Evolutionary conservation across 2,797 vertebrate species (phyloP).

Genomic region (Periparus ater): DNA sequence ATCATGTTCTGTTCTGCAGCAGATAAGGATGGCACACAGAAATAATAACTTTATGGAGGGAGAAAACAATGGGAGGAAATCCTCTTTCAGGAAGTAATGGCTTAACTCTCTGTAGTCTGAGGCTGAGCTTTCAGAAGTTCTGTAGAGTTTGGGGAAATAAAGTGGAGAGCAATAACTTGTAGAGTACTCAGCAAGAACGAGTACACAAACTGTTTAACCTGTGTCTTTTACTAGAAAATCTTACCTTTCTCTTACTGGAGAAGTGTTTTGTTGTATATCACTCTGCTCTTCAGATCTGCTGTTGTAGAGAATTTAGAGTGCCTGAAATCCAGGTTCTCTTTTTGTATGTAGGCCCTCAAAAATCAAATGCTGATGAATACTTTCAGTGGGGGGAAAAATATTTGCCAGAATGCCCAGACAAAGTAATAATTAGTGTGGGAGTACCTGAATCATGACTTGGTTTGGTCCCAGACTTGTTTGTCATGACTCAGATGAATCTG

Average conservation of each 20-base stretch:
- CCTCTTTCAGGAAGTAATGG: slow-evolving; percentile 63
- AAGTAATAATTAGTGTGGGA: not conserved
- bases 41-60: not conserved
- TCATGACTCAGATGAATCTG: slow-evolving; percentile 19
- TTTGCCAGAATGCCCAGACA: not conserved
- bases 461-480: not conserved
- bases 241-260: not conserved
- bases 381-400: not conserved
- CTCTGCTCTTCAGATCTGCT: not conserved
- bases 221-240: not conserved
- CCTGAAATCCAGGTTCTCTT: not conserved
- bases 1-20: not conserved
- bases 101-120: slow-evolving; percentile 55
- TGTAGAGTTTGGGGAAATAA: not conserved
- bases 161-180: not conserved
- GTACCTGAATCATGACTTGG: not conserved
- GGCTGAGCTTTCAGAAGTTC: not conserved
- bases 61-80: slow-evolving; percentile 69
- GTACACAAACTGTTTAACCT: not conserved
- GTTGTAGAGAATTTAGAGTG: not conserved
- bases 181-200: not conserved
- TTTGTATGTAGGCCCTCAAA: not conserved
- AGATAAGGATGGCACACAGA: not conserved
- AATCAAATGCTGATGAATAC: not conserved
- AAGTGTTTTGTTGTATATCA: not conserved